Conservation (phyloP, 1,140 invertebrate genomes). For the Rhyzopertha dominica region DNA sequence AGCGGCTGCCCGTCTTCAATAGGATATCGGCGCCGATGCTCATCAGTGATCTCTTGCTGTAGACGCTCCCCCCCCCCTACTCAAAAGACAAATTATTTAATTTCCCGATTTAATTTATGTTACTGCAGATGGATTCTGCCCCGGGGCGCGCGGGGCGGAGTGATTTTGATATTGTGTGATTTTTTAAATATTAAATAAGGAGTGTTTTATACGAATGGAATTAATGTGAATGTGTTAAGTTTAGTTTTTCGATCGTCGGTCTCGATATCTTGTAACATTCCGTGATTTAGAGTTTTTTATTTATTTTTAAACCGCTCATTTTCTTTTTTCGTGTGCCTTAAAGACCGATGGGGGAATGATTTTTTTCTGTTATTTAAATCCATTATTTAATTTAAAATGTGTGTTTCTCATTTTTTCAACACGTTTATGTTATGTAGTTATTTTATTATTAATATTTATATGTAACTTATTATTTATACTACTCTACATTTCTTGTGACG, state of each 20-base stretch:
- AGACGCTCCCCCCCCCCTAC: conserved; percentile 17
- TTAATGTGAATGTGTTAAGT: conserved; percentile 40
- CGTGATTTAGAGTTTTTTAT: conserved; percentile 40
- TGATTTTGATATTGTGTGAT: conserved; percentile 48
- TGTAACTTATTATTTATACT: conserved; percentile 48
- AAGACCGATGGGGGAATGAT: conserved; percentile 43
- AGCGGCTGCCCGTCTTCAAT: conserved; percentile 49
- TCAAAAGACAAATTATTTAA: conserved; percentile 2
- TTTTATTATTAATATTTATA: conserved; percentile 48
- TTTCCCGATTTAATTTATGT: conserved; percentile 31
- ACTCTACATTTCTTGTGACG: conserved; percentile 37
- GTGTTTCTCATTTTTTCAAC: conserved; percentile 44
- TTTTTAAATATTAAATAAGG: conserved; percentile 38
- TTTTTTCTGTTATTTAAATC: conserved; percentile 46
- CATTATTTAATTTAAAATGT: conserved; percentile 47
- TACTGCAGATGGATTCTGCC: conserved; percentile 29
- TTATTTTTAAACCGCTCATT: conserved; percentile 33
- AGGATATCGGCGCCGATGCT: conserved; percentile 42
- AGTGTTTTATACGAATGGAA: conserved; percentile 44
- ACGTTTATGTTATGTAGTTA: conserved; percentile 47
- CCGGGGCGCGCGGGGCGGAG: conserved; percentile 28
- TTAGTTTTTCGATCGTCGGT: conserved; percentile 41
- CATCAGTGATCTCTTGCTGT: conserved; percentile 37
- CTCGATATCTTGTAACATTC: conserved; percentile 44
- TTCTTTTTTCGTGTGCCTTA: conserved; percentile 33